These are phyloP conservation scores for Stenurella melanura DNA, from an alignment of 2,888 invertebrate genomes.

Conservation along the genomic window DNA sequence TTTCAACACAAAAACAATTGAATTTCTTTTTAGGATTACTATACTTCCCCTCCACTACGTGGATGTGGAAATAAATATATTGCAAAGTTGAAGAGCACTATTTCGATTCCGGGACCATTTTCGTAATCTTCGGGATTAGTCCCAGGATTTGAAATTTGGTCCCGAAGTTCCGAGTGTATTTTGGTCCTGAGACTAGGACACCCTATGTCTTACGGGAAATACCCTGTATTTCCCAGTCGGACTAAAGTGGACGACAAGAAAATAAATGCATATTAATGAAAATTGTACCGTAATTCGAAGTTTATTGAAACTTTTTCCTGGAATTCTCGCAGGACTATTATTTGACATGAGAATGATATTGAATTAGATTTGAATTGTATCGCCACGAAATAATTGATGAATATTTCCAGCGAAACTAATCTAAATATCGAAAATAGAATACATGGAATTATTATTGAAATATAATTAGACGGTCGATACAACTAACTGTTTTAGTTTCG, in stretches of 20 bases:
- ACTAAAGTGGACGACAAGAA: neutral
- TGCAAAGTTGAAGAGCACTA: too few species aligned
- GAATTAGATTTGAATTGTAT: slow-evolving; percentile 20
- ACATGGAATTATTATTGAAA: slow-evolving; percentile 30
- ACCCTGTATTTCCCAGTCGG: neutral
- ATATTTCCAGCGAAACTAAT: slow-evolving; percentile 27
- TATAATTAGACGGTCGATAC: slow-evolving; percentile 28
- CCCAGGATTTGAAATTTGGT: too few species aligned
- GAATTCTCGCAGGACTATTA: slow-evolving; percentile 21
- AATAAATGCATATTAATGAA: slow-evolving; percentile 10
- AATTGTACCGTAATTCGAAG: slow-evolving; percentile 20
- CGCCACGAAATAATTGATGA: slow-evolving; percentile 28
- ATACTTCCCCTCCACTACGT: too few species aligned
- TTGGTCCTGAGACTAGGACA: too few species aligned
- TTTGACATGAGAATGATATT: slow-evolving; percentile 34
- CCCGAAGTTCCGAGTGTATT: too few species aligned
- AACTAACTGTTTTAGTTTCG: neutral
- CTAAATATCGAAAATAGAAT: slow-evolving; percentile 35
- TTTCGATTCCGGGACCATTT: too few species aligned
- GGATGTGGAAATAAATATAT: too few species aligned
- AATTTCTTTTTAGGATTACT: too few species aligned
- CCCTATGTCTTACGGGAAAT: neutral
- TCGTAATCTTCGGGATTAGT: too few species aligned
- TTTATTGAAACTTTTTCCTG: slow-evolving; percentile 14
- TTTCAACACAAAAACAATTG: too few species aligned